These are phyloP conservation scores for Drosophila asahinai DNA, from an alignment of 1,140 invertebrate species.

Conservation along the genomic window DNA sequence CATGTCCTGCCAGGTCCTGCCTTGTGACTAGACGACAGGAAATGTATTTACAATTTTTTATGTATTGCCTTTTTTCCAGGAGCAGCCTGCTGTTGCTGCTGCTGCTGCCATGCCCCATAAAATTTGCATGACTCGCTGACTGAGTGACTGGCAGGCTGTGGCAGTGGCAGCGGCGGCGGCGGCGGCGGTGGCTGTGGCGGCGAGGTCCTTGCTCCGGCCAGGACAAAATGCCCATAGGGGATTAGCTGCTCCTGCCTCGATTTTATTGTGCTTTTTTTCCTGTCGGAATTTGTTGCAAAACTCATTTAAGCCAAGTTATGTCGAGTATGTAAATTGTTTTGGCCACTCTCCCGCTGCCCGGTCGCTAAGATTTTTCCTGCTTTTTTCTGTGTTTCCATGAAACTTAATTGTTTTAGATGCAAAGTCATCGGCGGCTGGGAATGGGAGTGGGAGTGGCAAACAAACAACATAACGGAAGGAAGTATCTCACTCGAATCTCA, in stretches of 20 bases:
- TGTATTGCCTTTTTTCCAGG: slow-evolving; percentile 69
- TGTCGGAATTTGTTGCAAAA: slow-evolving; percentile 81
- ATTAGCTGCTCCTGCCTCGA: slow-evolving; percentile 68
- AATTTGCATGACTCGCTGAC: slow-evolving; percentile 73
- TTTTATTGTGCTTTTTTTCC: slow-evolving; percentile 13
- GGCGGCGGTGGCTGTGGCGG: not conserved
- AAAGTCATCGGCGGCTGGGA: slow-evolving; percentile 66
- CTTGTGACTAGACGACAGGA: slow-evolving; percentile 79
- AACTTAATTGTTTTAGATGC: slow-evolving; percentile 85
- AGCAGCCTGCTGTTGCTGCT: slow-evolving; percentile 37
- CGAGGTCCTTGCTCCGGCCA: slow-evolving; percentile 22
- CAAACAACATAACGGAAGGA: slow-evolving; percentile 77
- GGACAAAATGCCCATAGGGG: slow-evolving; percentile 84
- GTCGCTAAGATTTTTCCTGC: too few species aligned
- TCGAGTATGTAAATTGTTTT: slow-evolving; percentile 84
- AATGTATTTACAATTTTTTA: slow-evolving; percentile 83
- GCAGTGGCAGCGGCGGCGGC: not conserved
- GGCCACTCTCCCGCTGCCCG: slow-evolving; percentile 13
- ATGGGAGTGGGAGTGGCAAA: slow-evolving; percentile 18
- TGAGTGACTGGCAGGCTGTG: slow-evolving; percentile 21
- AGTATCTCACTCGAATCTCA: slow-evolving; percentile 82
- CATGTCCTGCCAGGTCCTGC: slow-evolving; percentile 35
- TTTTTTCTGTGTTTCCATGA: slow-evolving; percentile 63
- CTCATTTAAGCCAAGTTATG: slow-evolving; percentile 84
- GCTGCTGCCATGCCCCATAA: slow-evolving; percentile 26